A percentile compares a stretch with the other conserved stretches of the same genome.
phyloP scores from a whole-genome alignment of 2,113 vertebrate species.

The Chlamydotis undulata region DNA sequence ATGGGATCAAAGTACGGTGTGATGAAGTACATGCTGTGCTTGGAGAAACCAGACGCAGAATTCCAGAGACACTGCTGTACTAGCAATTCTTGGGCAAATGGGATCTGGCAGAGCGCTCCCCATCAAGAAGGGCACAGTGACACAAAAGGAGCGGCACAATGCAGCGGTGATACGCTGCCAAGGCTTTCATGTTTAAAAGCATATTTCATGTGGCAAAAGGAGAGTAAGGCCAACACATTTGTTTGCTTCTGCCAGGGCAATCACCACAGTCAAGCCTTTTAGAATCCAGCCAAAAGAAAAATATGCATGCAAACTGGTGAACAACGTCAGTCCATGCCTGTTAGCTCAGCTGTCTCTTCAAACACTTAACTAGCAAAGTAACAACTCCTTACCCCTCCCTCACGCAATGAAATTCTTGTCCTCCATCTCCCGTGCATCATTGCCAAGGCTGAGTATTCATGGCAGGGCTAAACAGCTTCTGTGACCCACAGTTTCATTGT shows the following conservation, averaged over 20 bases:
- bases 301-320: background rate
- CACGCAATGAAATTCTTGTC: background rate
- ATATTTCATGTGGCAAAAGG: conserved; percentile 14
- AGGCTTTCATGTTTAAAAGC: conserved; percentile 59
- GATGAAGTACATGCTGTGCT: conserved; percentile 34
- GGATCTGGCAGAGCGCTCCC: conserved; percentile 43
- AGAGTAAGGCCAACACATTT: background rate
- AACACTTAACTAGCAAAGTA: background rate
- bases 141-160: conserved; percentile 59
- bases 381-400: background rate
- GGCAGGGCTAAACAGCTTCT: background rate
- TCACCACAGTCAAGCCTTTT: background rate
- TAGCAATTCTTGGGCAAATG: conserved; percentile 50
- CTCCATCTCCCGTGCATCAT: background rate
- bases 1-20: conserved; percentile 50
- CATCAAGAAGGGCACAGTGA: conserved; percentile 59
- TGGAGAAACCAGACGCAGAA: background rate
- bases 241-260: background rate
- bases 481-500: background rate
- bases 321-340: background rate
- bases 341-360: background rate
- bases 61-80: conserved; percentile 61
- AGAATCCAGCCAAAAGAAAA: background rate
- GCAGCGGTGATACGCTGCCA: conserved; percentile 30
- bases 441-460: background rate